Evolutionary conservation across 2,888 invertebrate genomes (phyloP).

Genomic region (Sisyra terminalis): DNA sequence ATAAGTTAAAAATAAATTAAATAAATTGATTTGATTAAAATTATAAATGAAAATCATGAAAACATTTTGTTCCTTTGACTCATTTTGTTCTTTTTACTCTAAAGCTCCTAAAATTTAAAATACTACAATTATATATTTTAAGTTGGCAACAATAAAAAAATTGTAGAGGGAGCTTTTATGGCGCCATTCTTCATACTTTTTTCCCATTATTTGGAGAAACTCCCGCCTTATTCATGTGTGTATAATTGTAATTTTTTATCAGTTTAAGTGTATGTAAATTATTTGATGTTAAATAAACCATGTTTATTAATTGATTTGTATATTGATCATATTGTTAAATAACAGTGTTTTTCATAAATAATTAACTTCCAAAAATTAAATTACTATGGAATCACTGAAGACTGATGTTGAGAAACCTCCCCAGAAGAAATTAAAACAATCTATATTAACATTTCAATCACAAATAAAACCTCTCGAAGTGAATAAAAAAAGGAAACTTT

Average conservation of each 20-base stretch:
- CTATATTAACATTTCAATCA: slow-evolving; percentile 39
- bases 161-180: no score
- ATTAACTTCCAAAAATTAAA: neutral
- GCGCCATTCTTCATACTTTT: no score
- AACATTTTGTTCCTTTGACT: no score
- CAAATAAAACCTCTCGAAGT: slow-evolving; percentile 27
- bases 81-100: no score
- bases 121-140: no score
- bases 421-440: slow-evolving; percentile 42
- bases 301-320: neutral
- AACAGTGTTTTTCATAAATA: neutral
- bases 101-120: no score
- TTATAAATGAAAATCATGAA: no score
- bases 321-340: neutral
- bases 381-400: neutral
- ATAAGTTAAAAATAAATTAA: no score
- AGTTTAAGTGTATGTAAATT: no score
- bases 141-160: no score
- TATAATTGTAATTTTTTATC: no score
- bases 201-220: neutral
- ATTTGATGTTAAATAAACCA: neutral
- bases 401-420: slow-evolving; percentile 20
- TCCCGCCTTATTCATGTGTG: neutral
- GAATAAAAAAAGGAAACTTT: slow-evolving; percentile 30
- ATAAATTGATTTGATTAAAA: no score